Evolutionary conservation across 2,888 invertebrate species (phyloP).

Genomic region (Rosalia funebris): DNA sequence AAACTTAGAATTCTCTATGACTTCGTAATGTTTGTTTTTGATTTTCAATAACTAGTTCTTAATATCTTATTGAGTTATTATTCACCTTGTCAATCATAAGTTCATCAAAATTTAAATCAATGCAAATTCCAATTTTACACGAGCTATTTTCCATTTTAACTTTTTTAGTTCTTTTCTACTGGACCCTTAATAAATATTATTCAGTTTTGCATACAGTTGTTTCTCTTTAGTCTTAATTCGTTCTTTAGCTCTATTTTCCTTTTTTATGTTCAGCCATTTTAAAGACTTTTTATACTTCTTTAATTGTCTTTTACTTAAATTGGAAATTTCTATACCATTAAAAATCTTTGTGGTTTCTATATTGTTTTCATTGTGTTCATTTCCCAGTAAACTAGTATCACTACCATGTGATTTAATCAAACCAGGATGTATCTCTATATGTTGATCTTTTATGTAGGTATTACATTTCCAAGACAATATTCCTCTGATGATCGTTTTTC

Average conservation of each 20-base stretch:
- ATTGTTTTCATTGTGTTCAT: not conserved
- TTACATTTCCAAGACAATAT: too few relatives aligned
- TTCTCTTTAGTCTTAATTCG: slow-evolving; percentile 74
- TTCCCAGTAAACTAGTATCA: too few relatives aligned
- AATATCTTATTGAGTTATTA: not conserved
- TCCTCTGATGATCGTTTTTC: too few relatives aligned
- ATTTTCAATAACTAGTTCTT: too few relatives aligned
- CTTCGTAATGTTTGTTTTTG: too few relatives aligned
- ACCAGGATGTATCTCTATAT: too few relatives aligned
- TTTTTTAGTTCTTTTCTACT: slow-evolving; percentile 82
- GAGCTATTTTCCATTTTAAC: slow-evolving; percentile 75
- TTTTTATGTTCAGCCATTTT: slow-evolving; percentile 78
- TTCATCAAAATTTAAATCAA: slow-evolving; percentile 92
- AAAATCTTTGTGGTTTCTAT: slow-evolving; percentile 47
- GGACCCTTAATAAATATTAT: slow-evolving; percentile 79
- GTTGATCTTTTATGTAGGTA: too few relatives aligned
- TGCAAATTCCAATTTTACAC: slow-evolving; percentile 77
- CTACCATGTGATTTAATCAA: too few relatives aligned
- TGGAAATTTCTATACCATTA: slow-evolving; percentile 61
- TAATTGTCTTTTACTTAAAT: slow-evolving; percentile 61
- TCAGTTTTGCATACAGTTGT: slow-evolving; percentile 74
- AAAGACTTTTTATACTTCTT: slow-evolving; percentile 70
- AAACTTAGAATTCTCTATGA: too few relatives aligned
- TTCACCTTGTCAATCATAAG: slow-evolving; percentile 78
- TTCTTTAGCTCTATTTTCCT: slow-evolving; percentile 77